phyloP scores from a whole-genome alignment of 2,797 vertebrate species.

The Pangasius mekongensis region DNA sequence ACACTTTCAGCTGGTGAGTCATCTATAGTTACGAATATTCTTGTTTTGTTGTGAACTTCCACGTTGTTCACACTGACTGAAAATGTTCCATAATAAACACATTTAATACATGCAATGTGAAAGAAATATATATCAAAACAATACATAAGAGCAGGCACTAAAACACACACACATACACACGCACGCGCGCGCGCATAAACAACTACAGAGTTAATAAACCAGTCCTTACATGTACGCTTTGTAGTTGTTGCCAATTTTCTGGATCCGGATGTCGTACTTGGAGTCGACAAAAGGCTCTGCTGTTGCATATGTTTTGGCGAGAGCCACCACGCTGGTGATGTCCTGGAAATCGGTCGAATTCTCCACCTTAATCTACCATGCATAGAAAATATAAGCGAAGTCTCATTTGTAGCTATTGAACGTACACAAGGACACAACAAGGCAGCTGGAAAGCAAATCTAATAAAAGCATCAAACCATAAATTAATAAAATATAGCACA shows the following conservation, averaged over 20 bases:
- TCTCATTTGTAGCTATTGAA: not conserved
- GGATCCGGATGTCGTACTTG: constrained; percentile 95
- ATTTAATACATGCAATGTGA: not conserved
- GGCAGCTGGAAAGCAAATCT: not conserved
- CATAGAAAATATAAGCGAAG: not conserved
- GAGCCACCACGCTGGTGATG: constrained; percentile 92
- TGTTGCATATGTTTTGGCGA: constrained; percentile 93
- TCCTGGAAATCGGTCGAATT: constrained; percentile 93
- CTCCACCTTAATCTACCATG: constrained; percentile 90
- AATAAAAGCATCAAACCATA: not conserved
- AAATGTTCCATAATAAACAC: not conserved
- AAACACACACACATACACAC: too few species aligned
- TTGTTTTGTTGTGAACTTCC: not conserved
- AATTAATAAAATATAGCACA: not conserved
- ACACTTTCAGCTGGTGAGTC: constrained; percentile 8
- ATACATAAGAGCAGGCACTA: not conserved
- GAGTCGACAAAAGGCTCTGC: constrained; percentile 91
- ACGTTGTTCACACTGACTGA: not conserved
- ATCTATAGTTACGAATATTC: not conserved
- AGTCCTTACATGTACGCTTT: constrained; percentile 95
- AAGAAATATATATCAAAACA: not conserved
- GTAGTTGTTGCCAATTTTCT: constrained; percentile 97
- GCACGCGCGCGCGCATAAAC: not conserved
- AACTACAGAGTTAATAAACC: not conserved
- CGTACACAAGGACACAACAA: not conserved